Percentiles rank a stretch among this genome's conserved stretches.
Conservation (phyloP, 2,113 vertebrate species). For the Oryzias melastigma region DNA sequence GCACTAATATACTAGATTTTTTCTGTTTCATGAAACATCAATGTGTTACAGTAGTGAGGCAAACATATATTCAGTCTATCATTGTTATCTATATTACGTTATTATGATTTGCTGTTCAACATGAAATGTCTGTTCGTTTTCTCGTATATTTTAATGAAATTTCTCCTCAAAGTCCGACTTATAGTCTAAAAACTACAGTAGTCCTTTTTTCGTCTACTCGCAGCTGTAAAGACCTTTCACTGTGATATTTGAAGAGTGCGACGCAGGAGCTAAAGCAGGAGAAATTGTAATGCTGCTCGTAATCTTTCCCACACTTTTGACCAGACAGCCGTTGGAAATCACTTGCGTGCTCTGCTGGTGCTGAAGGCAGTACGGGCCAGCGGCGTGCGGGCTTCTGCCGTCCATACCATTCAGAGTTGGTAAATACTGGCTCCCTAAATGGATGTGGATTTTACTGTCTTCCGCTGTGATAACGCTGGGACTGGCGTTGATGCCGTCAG, state of each 20-base stretch:
- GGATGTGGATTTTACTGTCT: conserved; percentile 98
- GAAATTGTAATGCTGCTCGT: conserved; percentile 98
- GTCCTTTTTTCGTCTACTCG: conserved; percentile 75
- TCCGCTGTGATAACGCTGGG: conserved; percentile 93
- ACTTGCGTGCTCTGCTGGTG: conserved; percentile 89
- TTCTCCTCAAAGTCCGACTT: no score
- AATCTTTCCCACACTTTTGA: conserved; percentile 89
- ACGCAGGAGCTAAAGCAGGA: conserved; percentile 84
- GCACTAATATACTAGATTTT: no score
- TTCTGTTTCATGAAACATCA: no score
- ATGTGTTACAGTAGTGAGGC: no score
- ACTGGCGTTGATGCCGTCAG: conserved; percentile 85
- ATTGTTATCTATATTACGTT: no score
- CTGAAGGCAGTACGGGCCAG: conserved; percentile 77
- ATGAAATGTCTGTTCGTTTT: no score
- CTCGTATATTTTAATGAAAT: no score
- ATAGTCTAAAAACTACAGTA: no score
- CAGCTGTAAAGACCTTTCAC: conserved; percentile 86
- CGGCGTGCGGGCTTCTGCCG: conserved; percentile 72
- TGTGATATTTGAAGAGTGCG: conserved; percentile 88
- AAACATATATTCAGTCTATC: no score
- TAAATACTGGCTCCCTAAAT: conserved; percentile 89
- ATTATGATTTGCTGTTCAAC: no score
- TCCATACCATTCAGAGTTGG: conserved; percentile 78
- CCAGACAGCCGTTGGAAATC: conserved; percentile 83